phyloP scores from a whole-genome alignment of 2,797 vertebrate species.

The Oryzias sinensis region DNA sequence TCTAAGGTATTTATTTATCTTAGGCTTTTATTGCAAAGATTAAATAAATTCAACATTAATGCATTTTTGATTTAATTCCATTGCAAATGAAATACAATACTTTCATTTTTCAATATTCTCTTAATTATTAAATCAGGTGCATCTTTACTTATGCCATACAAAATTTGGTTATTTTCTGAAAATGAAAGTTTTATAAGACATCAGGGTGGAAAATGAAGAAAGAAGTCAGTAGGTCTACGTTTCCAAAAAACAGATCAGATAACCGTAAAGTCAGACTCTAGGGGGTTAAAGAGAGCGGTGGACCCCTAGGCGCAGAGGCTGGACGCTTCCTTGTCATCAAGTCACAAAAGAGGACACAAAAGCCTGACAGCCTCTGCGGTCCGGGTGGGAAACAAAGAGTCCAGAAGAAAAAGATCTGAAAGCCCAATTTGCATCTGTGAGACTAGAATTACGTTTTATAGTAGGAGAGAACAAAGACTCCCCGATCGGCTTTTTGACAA shows the following conservation, averaged over 20 bases:
- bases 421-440: constrained; percentile 67
- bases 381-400: constrained; percentile 52
- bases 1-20: too few relatives aligned
- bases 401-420: constrained; percentile 43
- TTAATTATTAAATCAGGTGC: neutral
- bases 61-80: too few relatives aligned
- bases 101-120: neutral
- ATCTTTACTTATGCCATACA: too few relatives aligned
- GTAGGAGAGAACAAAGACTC: constrained; percentile 55
- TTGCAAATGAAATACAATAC: neutral
- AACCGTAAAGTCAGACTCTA: constrained; percentile 12
- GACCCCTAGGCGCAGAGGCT: constrained; percentile 40
- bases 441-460: constrained; percentile 66
- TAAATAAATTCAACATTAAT: too few relatives aligned
- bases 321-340: constrained; percentile 35
- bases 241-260: too few relatives aligned
- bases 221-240: too few relatives aligned
- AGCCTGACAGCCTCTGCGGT: constrained; percentile 32
- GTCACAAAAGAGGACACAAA: constrained; percentile 46
- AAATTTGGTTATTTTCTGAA: too few relatives aligned
- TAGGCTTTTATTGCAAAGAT: too few relatives aligned
- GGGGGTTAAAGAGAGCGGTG: constrained; percentile 24
- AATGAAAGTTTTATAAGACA: too few relatives aligned
- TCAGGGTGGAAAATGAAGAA: too few relatives aligned
- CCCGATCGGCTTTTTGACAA: constrained; percentile 34